These are phyloP conservation scores for Tachina lurida DNA, from an alignment of 2,888 invertebrate species.

Conservation along the genomic window DNA sequence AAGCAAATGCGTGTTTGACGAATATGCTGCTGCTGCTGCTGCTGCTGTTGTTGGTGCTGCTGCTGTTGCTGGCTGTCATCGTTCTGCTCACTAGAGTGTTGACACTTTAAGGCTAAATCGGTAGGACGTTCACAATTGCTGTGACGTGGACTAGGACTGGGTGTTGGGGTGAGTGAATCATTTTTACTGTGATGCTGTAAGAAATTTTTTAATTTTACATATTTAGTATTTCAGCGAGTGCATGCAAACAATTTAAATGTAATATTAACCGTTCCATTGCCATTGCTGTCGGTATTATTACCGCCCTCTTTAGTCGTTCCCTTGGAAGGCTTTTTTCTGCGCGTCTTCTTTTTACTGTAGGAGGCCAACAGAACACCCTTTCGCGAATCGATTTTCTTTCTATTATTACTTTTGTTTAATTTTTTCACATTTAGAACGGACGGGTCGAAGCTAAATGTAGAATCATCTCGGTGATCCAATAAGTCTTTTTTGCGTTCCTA, in stretches of 20 bases:
- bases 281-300: constrained; percentile 83
- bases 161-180: constrained; percentile 82
- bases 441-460: constrained; percentile 96
- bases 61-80: constrained; percentile 72
- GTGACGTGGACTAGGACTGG: constrained; percentile 86
- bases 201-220: background rate
- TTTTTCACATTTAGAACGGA: constrained; percentile 91
- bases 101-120: constrained; percentile 82
- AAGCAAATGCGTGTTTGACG: constrained; percentile 80
- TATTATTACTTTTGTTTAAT: constrained; percentile 89
- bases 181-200: constrained; percentile 68
- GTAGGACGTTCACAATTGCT: constrained; percentile 84
- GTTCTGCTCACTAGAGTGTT: constrained; percentile 68
- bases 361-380: constrained; percentile 92
- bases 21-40: constrained; percentile 71
- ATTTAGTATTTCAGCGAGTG: background rate
- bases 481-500: constrained; percentile 94
- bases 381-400: constrained; percentile 91
- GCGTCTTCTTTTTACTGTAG: constrained; percentile 91
- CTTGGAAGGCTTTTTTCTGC: constrained; percentile 87
- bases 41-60: constrained; percentile 73
- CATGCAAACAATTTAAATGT: background rate
- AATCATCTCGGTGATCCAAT: constrained; percentile 95
- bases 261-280: constrained; percentile 78
- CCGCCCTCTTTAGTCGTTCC: constrained; percentile 81